phyloP scores from a whole-genome alignment of 1,140 invertebrate species.

The Atopsyche davidsoni region DNA sequence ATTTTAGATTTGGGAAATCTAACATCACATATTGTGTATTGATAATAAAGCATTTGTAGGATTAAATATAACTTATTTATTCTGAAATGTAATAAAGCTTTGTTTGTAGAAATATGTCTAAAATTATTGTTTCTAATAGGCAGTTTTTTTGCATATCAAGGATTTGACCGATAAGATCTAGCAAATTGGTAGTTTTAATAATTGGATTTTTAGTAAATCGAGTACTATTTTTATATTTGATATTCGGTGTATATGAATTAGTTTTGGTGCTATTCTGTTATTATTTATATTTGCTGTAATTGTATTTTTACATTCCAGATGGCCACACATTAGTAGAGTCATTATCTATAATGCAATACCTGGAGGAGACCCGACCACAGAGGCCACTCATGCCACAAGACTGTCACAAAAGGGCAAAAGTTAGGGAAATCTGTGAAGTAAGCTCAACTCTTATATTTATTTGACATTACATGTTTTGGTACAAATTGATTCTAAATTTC shows the following conservation, averaged over 20 bases:
- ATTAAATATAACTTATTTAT: neutral
- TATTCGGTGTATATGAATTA: too few species aligned
- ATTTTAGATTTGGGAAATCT: slow-evolving; percentile 1
- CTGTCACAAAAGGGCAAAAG: slow-evolving; percentile 77
- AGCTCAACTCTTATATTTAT: too few species aligned
- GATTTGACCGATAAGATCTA: too few species aligned
- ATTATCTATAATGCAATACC: slow-evolving; percentile 89
- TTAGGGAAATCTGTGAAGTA: slow-evolving; percentile 57
- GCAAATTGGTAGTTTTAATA: too few species aligned
- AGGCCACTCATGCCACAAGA: slow-evolving; percentile 80
- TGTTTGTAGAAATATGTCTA: too few species aligned
- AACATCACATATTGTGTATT: neutral
- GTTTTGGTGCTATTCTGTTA: neutral
- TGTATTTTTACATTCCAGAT: slow-evolving; percentile 42
- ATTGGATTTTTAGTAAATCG: too few species aligned
- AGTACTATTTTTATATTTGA: too few species aligned
- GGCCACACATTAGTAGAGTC: slow-evolving; percentile 83
- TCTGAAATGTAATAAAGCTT: too few species aligned
- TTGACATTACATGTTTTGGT: too few species aligned
- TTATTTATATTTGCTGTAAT: neutral
- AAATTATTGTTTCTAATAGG: too few species aligned
- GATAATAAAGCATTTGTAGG: neutral
- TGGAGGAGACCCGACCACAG: slow-evolving; percentile 87
- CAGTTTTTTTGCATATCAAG: too few species aligned
- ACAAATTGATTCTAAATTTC: too few species aligned